Evolutionary conservation across 2,888 invertebrate genomes (phyloP).

Genomic region (Sphinx pinastri): DNA sequence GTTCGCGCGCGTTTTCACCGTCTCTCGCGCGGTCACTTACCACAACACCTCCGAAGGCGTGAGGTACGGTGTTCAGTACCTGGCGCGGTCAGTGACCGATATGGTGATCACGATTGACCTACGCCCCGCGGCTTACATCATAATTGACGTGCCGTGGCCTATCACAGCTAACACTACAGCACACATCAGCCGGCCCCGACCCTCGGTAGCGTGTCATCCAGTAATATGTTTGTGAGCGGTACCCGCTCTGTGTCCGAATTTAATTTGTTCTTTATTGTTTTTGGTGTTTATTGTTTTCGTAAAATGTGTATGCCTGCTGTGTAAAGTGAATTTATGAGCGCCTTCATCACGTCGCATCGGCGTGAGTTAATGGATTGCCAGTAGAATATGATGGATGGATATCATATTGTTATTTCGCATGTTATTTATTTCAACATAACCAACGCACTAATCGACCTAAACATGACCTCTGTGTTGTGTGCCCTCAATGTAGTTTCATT

Average conservation of each 20-base stretch:
- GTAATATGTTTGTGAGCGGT: conserved; percentile 67
- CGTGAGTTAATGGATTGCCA: conserved; percentile 55
- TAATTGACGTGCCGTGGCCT: conserved; percentile 43
- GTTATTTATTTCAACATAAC: background rate
- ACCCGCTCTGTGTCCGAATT: conserved; percentile 71
- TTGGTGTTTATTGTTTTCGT: conserved; percentile 77
- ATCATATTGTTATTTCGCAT: conserved; percentile 11
- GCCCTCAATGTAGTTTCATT: background rate
- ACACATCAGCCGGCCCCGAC: conserved; percentile 63
- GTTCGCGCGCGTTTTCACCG: conserved; percentile 71
- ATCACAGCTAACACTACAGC: conserved; percentile 47
- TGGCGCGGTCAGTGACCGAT: conserved; percentile 76
- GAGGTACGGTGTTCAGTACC: conserved; percentile 57
- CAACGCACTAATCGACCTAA: background rate
- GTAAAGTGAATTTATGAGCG: conserved; percentile 15
- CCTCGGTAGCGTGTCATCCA: conserved; percentile 72
- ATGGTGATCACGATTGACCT: conserved; percentile 50
- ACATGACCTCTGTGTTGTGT: conserved; percentile 3
- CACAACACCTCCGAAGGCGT: conserved; percentile 66
- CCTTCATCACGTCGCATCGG: conserved; percentile 33
- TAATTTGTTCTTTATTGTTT: conserved; percentile 78
- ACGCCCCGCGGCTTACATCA: conserved; percentile 38
- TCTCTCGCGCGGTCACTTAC: conserved; percentile 63
- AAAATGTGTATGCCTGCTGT: conserved; percentile 59
- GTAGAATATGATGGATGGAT: conserved; percentile 36